Base-by-base conservation (phyloP, 2,888 invertebrate species). In the Polydrusus pterygomalis region DNA sequence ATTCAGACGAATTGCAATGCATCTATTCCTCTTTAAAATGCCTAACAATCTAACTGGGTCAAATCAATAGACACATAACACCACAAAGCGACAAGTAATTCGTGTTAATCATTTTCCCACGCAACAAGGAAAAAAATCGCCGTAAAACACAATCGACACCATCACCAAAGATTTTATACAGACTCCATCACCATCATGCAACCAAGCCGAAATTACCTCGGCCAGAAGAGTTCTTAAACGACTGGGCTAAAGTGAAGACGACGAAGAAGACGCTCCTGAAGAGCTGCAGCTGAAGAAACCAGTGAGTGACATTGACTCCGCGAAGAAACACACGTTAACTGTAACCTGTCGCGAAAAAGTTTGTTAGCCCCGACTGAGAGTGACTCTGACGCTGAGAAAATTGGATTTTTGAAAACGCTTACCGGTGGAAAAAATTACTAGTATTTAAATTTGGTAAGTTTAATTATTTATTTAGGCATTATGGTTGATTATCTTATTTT, bases 271-370 rank as follows among this genome's bases (percentile, higher is more conserved):
- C 70, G 68, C 77, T 73, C 56, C 75, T 69, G 78, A 75, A 75
- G 75, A 74, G 71, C 75, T 63, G 74, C 78, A 70, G 70, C 72
- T 40, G 71, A 74, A 74, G 76, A 70, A 65, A 63, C 70, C 76
- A 78, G 78, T 78, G 74, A 84, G 85, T 86, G 86, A 86, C 86
- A 86, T 85, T 86, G 86, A 86, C 86, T 85, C 82, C 84, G 83
- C 81, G 81, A 81, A 81, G 81, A 81, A 80, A 78, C 75, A 80
- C 77, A 78, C 75, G 79, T 74, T 60, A 70, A 68, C 51, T 34
- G 51, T 49, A 63, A 45, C 63, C 67, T 68, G 56, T 75, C 73
- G 77, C 77, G 77, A 77, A 77, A 77, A 72, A 76, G 72, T 76
- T 76, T 72, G 69, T 76, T 77, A 74, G 60, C 73, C 77, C 70